Evolutionary conservation across 2,797 vertebrate genomes (phyloP).

Genomic region (Telmatherina bonti): DNA sequence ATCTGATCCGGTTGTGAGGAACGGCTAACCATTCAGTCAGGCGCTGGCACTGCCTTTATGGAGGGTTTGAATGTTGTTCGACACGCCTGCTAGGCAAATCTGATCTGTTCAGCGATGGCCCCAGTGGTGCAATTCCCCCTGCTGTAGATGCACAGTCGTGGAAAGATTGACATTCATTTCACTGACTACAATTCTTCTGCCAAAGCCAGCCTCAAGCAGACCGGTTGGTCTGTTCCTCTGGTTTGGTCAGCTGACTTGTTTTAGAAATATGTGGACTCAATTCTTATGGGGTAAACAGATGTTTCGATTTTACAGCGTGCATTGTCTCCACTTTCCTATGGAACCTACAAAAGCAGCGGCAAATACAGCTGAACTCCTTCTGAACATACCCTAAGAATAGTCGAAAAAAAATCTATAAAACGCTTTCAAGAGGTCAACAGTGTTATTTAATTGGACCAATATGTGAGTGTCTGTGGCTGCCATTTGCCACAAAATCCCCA

Average conservation of each 20-base stretch:
- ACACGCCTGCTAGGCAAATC: not conserved
- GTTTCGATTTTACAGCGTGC: not conserved
- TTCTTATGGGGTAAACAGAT: not conserved
- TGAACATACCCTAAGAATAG: slow-evolving; percentile 11
- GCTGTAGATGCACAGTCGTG: not conserved
- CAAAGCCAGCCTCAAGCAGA: not conserved
- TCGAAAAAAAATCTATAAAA: slow-evolving; percentile 19
- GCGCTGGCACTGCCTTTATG: not conserved
- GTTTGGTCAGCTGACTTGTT: slow-evolving; percentile 1
- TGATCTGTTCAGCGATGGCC: not conserved
- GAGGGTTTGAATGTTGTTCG: not conserved
- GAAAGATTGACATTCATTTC: slow-evolving; percentile 1
- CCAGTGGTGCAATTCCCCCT: not conserved
- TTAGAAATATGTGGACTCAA: not conserved
- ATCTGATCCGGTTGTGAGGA: not conserved
- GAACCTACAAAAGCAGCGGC: no score
- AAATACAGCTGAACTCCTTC: not conserved
- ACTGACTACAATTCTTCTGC: not conserved
- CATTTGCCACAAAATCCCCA: slow-evolving; percentile 26
- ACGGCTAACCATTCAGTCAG: not conserved
- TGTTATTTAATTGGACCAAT: not conserved
- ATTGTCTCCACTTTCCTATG: not conserved
- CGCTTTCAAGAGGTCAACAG: slow-evolving; percentile 16
- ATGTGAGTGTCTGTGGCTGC: slow-evolving; percentile 1
- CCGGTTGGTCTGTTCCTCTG: not conserved